Conservation (phyloP, 2,888 invertebrate species). For the Apomyelois bistriatella region DNA sequence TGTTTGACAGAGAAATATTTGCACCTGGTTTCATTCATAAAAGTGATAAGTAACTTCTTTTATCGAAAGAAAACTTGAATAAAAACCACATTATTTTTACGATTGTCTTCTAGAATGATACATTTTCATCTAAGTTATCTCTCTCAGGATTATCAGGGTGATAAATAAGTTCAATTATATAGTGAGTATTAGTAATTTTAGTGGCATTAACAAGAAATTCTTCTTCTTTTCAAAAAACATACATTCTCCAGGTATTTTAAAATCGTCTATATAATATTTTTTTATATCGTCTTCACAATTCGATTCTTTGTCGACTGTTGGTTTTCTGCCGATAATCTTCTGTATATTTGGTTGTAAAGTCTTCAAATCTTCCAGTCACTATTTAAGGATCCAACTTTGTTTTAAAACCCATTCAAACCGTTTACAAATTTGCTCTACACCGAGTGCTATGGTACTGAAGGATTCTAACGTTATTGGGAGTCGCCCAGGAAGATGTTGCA, state of each 20-base stretch:
- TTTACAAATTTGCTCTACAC: slow-evolving; percentile 30
- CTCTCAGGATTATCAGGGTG: no score
- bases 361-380: neutral
- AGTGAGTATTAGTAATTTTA: no score
- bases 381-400: neutral
- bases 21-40: neutral
- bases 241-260: no score
- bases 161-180: no score
- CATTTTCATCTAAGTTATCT: no score
- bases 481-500: slow-evolving; percentile 52
- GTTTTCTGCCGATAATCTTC: neutral
- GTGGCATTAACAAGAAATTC: neutral
- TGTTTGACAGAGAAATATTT: no score
- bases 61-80: neutral
- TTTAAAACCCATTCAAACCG: slow-evolving; percentile 8
- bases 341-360: neutral
- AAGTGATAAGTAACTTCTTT: neutral
- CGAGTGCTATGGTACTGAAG: slow-evolving; percentile 37
- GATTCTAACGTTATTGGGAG: slow-evolving; percentile 53
- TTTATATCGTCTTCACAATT: neutral
- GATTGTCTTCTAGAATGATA: no score
- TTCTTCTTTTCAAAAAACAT: neutral
- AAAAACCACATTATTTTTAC: no score
- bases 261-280: no score
- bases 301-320: neutral